Base-by-base conservation (phyloP, 2,888 invertebrate genomes). In the Heteromyza rotundicornis region DNA sequence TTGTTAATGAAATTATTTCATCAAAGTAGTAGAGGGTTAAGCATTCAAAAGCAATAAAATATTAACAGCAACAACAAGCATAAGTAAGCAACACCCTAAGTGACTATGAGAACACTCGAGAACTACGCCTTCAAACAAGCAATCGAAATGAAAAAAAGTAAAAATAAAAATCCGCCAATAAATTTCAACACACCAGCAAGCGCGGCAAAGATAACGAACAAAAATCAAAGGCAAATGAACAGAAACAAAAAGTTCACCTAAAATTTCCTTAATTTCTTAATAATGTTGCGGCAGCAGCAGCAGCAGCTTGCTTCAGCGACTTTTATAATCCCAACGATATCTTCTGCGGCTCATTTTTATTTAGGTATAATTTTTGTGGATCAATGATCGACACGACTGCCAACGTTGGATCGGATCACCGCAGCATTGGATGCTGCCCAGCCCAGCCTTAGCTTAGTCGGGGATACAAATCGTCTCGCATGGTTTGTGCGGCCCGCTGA, bases 221-320 rank as follows among this genome's bases (percentile, higher is more conserved):
- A 74, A 76, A 73, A 70, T 72, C 76, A 74, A 73, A 71, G 1
- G 23, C 5, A 50, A 52, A 52, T n/a, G 10, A 52, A 76, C 72
- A 74, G 76, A 73, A 71, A 74, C 22, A 74, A 71, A n/a, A n/a
- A n/a, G n/a, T n/a, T n/a, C n/a, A n/a, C n/a, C n/a, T n/a, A n/a
- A n/a, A 74, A 74, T 74, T 76, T 76, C 74, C 76, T 74, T 74
- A 74, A 74, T 74, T 74, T 74, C 74, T 74, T 74, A 74, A 74
- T 74, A 74, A 76, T 75, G 75, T 75, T 68, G 59, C 47, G 3
- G 47, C 47, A 14, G 40, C 16, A 5, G 32, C 32, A 32, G 7
- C 32, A 12, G 7, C 32, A 32, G 32, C 32, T 32, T 12, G 32
- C 12, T 12, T 12, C 40, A n/a, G 3, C n/a, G 3, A 40, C 3